Evolutionary conservation across 2,113 vertebrate species (phyloP), one percentile per base, ranked within the genome.

Genomic region (Silurus glanis): DNA sequence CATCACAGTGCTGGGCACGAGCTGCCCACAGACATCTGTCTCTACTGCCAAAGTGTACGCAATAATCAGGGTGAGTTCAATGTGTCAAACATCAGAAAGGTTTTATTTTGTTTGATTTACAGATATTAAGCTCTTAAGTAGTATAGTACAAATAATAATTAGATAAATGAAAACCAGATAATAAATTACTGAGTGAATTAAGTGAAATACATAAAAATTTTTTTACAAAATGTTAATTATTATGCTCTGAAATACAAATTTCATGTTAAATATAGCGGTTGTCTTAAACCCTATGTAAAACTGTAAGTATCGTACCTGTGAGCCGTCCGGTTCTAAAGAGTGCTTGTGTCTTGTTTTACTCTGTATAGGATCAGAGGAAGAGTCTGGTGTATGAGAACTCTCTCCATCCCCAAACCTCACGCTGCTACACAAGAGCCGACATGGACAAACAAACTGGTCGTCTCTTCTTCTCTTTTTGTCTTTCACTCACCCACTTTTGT

Each of bases 331-430:
- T 85, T 37, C 56, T 74, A 23, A 87, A 3, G 5, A 25, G 17
- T 83, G 21, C 66, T 23, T 28, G 21, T 79, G 28, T 74, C 6
- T 86, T 76, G 47, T 91, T 88, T 92, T 86, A 93, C 74, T 93
- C 80, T 92, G 88, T 85, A 13, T 95, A 99, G 98, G 96, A 93
- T 96, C 94, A 87, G 96, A 97, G 92, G 97, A 98, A 90, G 97
- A 97, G 92, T 93, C 95, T 55, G 97, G 94, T 95, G 94, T 97
- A 91, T 90, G 95, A 98, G 92, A 94, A 96, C 90, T 93, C 95
- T 53, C 91, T 96, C 92, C 96, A 93, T 96, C 91, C 89, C 92
- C 91, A 89, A 85, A 87, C 87, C 59, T 92, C 91, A 91, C 90
- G 93, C 94, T 94, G 84, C 93, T 93, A 93, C 91, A 91, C 92